phyloP scores from a whole-genome alignment of 2,113 vertebrate genomes.

The Morone chrysops region DNA sequence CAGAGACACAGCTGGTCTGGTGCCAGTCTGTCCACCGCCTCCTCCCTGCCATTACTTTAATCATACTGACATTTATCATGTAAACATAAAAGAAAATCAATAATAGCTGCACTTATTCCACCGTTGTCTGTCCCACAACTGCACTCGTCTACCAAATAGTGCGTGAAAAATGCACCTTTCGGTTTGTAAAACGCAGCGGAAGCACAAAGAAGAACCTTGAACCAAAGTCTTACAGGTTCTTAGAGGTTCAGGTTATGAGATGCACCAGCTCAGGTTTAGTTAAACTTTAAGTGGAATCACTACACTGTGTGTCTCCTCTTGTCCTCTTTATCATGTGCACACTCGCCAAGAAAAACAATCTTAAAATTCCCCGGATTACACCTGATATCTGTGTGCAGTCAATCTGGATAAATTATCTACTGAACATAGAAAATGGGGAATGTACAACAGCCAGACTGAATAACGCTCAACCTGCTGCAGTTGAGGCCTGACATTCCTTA shows the following conservation, averaged over 20 bases:
- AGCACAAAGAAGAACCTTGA: not conserved
- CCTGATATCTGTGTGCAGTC: no score
- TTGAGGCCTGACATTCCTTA: no score
- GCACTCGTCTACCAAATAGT: not conserved
- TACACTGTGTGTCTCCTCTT: not conserved
- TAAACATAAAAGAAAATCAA: not conserved
- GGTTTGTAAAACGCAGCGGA: not conserved
- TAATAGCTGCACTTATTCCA: not conserved
- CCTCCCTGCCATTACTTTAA: not conserved
- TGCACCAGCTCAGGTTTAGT: not conserved
- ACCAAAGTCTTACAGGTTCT: not conserved
- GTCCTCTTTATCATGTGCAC: not conserved
- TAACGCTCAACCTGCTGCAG: no score
- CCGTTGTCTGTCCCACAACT: not conserved
- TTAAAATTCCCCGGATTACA: no score
- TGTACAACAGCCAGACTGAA: no score
- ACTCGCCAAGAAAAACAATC: no score
- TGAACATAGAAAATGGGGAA: no score
- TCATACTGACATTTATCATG: not conserved
- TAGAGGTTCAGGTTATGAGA: not conserved
- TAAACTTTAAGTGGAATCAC: not conserved
- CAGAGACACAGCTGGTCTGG: slow-evolving; percentile 3
- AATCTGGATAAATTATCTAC: no score
- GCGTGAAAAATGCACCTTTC: no score
- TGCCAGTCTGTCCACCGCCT: slow-evolving; percentile 4